phyloP scores from a whole-genome alignment of 1,140 invertebrate species.

The Caligus rogercresseyi region DNA sequence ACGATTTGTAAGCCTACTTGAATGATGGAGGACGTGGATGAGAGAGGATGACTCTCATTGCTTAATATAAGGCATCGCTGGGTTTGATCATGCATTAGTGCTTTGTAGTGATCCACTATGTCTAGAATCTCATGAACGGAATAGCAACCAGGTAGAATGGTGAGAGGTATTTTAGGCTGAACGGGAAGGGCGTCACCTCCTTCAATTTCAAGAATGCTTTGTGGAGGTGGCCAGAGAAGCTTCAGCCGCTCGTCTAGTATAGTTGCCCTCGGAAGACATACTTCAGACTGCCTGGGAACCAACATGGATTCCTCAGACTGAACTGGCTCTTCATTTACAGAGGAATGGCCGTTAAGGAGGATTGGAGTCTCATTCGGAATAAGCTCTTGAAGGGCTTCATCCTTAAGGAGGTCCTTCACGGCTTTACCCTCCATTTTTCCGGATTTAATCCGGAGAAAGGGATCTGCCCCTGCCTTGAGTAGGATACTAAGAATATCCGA shows the following conservation, averaged over 20 bases:
- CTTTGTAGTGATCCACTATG: not conserved
- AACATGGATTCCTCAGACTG: not conserved
- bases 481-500: not conserved
- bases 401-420: not conserved
- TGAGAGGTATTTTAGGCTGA: not conserved
- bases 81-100: not conserved
- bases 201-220: not conserved
- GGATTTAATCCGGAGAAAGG: not conserved
- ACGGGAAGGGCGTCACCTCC: not conserved
- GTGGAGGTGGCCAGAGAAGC: not conserved
- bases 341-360: not conserved
- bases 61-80: not conserved
- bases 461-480: not conserved
- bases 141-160: not conserved
- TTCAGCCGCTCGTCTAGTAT: not conserved
- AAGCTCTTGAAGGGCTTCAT: not conserved
- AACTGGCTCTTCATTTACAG: not conserved
- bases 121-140: not conserved
- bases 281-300: not conserved
- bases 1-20: not conserved
- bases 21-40: not conserved
- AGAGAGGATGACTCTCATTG: not conserved
- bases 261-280: no score
- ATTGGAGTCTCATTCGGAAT: not conserved
- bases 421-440: not conserved